A percentile compares a stretch with the other conserved stretches of the same genome.
These are phyloP conservation scores for Galendromus occidentalis DNA, from an alignment of 1,140 invertebrate genomes.

Conservation along the genomic window DNA sequence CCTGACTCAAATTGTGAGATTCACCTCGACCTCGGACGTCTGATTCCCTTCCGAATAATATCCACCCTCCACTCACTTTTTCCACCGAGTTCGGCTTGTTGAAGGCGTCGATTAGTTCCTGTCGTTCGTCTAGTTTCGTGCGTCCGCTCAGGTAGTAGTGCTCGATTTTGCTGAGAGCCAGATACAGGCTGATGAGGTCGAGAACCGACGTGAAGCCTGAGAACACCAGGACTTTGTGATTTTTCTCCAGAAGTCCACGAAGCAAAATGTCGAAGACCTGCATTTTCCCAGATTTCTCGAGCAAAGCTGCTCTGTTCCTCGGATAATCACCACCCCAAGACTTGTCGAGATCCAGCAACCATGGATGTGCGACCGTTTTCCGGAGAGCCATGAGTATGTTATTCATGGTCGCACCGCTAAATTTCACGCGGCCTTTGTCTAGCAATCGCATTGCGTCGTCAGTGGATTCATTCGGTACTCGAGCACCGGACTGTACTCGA, in stretches of 20 bases:
- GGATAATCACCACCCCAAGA: not conserved
- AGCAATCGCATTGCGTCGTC: no score
- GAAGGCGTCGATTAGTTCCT: conserved; percentile 65
- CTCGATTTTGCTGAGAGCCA: not conserved
- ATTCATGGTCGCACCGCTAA: not conserved
- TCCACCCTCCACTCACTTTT: not conserved
- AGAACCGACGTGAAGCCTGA: conserved; percentile 63
- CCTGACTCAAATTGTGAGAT: no score
- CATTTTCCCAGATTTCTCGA: conserved; percentile 93
- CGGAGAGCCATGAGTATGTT: not conserved
- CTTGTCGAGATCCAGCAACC: not conserved
- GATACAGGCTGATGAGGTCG: not conserved
- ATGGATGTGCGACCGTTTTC: not conserved
- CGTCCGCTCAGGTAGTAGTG: not conserved
- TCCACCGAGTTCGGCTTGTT: conserved; percentile 54
- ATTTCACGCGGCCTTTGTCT: no score
- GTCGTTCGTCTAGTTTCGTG: conserved; percentile 59
- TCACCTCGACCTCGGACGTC: no score
- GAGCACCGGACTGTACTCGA: no score
- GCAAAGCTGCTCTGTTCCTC: conserved; percentile 38
- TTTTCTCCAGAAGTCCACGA: conserved; percentile 71
- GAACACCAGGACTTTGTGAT: conserved; percentile 85
- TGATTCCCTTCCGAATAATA: not conserved
- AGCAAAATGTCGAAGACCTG: conserved; percentile 85
- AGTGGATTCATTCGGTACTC: no score